Conservation (phyloP, 30 jellyfish, hydroid and myxozoan species). For the Hydractinia echinata region DNA sequence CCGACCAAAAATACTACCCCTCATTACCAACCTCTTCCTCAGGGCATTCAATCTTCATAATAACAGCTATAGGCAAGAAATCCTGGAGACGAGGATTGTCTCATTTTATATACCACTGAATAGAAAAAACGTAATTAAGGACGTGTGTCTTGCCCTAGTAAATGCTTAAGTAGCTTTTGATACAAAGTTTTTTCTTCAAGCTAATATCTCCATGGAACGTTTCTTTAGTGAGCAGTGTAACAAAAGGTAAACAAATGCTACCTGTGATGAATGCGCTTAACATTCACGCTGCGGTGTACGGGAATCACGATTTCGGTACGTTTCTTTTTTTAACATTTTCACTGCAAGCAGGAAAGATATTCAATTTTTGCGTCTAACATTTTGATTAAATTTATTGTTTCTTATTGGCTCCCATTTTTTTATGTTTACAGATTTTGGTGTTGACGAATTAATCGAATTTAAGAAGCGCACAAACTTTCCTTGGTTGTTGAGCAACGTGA, state of each 20-base stretch:
- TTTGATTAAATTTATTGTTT: neutral
- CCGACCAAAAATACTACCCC: neutral
- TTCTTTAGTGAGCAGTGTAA: constrained; percentile 76
- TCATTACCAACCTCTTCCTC: neutral
- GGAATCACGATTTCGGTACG: constrained; percentile 81
- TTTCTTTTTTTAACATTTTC: neutral
- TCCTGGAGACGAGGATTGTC: too few relatives aligned
- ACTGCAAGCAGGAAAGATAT: neutral
- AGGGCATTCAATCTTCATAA: neutral
- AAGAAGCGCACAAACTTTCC: constrained; percentile 64
- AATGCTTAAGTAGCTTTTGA: too few relatives aligned
- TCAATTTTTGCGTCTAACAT: neutral
- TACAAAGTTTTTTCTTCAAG: too few relatives aligned
- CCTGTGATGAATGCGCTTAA: constrained; percentile 63
- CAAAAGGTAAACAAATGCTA: constrained; percentile 75
- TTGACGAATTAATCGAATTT: constrained; percentile 60
- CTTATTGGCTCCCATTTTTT: neutral
- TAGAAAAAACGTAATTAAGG: too few relatives aligned
- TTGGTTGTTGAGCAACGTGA: constrained; percentile 75
- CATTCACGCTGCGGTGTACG: constrained; percentile 72
- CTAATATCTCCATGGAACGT: too few relatives aligned
- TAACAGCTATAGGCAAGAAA: neutral
- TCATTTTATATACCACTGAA: too few relatives aligned
- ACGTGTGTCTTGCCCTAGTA: too few relatives aligned
- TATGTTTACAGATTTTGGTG: constrained; percentile 59